These are phyloP conservation scores for Psephotus haematonotus DNA, from an alignment of 2,113 vertebrate genomes.

Conservation along the genomic window DNA sequence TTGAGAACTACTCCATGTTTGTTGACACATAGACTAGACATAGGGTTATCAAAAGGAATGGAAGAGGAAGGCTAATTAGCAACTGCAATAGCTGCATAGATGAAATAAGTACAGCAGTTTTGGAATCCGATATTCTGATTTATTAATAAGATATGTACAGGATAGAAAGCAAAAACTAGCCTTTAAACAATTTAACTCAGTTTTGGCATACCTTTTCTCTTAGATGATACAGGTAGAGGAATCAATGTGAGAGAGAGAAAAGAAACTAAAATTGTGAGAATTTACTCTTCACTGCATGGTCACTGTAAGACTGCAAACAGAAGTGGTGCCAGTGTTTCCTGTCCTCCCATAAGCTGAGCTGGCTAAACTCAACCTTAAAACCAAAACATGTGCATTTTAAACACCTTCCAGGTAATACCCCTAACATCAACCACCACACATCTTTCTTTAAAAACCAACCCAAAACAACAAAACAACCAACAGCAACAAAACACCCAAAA, in stretches of 20 bases:
- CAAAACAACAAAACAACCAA: neutral
- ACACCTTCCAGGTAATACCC: accelerated
- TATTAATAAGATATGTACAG: neutral
- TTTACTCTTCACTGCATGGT: neutral
- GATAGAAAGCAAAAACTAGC: neutral
- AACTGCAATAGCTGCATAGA: neutral
- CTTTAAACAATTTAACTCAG: neutral
- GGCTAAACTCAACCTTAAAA: neutral
- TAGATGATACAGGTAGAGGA: neutral
- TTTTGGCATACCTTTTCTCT: neutral
- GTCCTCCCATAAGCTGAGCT: neutral
- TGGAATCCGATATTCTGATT: neutral
- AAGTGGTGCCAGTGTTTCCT: neutral
- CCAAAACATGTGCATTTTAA: neutral
- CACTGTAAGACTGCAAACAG: neutral
- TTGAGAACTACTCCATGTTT: neutral
- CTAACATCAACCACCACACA: neutral
- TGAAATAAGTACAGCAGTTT: neutral
- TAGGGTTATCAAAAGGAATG: neutral
- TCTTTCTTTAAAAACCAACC: neutral
- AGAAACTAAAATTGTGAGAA: neutral
- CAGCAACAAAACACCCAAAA: neutral
- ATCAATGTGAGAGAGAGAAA: neutral
- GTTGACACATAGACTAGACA: accelerated
- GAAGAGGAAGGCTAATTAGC: neutral